Base-by-base conservation (phyloP, 1,140 invertebrate species). In the Odontomachus brunneus region DNA sequence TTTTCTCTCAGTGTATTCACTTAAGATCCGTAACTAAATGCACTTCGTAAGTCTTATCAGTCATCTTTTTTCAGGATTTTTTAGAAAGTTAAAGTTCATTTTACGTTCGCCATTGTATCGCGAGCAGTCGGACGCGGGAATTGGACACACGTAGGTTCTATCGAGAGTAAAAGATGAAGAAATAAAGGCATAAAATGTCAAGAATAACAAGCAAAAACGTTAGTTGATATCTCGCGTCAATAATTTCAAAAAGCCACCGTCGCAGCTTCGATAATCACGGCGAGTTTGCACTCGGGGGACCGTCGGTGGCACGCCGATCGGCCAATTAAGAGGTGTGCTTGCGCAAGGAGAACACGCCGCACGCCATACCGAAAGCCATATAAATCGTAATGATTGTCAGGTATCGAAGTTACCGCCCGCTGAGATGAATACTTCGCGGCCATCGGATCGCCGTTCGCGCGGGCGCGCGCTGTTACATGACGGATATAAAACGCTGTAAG, bases 301-400 rank as follows among this genome's bases (percentile, higher is more conserved):
- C 12, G 53, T 55, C 9, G 19, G 14, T 26, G 33, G 33, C 59
- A 73, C 44, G 26, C 33, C 38, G 22, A 15, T 24, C 33, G 14
- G 57, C 53, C 60, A 83, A 83, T 86, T 88, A 82, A 82, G 33
- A 85, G 63, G n/a, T 53, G 63, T 24, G 29, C 48, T 83, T 63
- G 51, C 84, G 80, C 67, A 75, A 86, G 24, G 24, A 15, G 49
- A 49, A 57, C 71, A 72, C 38, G 57, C 44, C 53, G 55, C 51
- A 38, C 2, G 22, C 17, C 19, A 59, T 22, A 59, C 33, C 38
- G 9, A 44, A 72, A 65, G 57, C 33, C 63, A 53, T 73, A 84
- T 86, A 88, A 88, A 84, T 88, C 59, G 55, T 57, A 62, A 72
- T 38, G 75, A 74, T 51, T 51, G 74, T 75, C 80, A 71, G 22